These are phyloP conservation scores for Holocentrus rufus DNA, from an alignment of 2,797 vertebrate genomes.

Conservation along the genomic window DNA sequence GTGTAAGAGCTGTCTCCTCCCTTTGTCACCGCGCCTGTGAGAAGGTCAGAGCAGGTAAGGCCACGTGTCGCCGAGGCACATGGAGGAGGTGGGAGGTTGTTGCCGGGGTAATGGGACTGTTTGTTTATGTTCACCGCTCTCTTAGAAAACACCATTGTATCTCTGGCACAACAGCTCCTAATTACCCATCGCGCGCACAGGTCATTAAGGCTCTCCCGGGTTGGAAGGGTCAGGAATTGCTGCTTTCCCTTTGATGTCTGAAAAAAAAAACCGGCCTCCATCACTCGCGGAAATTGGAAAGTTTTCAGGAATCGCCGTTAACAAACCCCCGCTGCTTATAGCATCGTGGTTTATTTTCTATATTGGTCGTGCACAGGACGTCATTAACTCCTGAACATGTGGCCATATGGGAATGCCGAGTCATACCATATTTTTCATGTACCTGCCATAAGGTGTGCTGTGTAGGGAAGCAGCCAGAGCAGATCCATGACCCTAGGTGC, in stretches of 20 bases:
- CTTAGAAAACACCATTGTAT: conserved; percentile 37
- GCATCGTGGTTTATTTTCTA: conserved; percentile 8
- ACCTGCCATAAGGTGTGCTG: conserved; percentile 71
- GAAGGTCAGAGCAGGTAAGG: conserved; percentile 60
- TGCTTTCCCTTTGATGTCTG: conserved; percentile 11
- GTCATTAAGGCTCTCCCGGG: conserved; percentile 44
- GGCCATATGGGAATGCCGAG: conserved; percentile 59
- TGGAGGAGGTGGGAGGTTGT: conserved; percentile 43
- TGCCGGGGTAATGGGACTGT: conserved; percentile 64
- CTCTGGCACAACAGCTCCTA: conserved; percentile 16
- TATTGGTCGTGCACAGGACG: conserved; percentile 50
- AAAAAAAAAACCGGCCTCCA: too few relatives aligned
- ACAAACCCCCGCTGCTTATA: neutral
- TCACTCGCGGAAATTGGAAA: too few relatives aligned
- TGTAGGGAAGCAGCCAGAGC: conserved; percentile 62
- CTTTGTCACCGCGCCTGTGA: conserved; percentile 31
- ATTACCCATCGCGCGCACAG: conserved; percentile 46
- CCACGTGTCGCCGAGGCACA: conserved; percentile 45
- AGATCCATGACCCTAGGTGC: conserved; percentile 63
- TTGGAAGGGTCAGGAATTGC: conserved; percentile 22
- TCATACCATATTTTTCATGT: conserved; percentile 64
- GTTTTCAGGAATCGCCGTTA: neutral
- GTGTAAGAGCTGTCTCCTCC: conserved; percentile 30
- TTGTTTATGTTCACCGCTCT: conserved; percentile 55
- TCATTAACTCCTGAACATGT: conserved; percentile 47